Percentiles rank a stretch among this genome's conserved stretches.
Conservation (phyloP, 2,888 invertebrate species). For the Cordilura impudica region DNA sequence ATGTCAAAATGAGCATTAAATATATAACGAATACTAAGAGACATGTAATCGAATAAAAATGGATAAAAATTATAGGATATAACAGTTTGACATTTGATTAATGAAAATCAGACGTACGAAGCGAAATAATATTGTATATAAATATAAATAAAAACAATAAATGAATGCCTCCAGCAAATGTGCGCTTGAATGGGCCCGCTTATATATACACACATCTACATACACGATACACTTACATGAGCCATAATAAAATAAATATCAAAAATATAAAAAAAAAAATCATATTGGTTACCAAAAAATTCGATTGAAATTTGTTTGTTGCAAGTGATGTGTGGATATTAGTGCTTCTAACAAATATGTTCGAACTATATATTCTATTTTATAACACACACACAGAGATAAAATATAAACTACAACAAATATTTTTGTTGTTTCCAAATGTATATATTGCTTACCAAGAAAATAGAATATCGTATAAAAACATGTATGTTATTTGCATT, state of each 20-base stretch:
- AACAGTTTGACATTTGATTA: constrained; percentile 60
- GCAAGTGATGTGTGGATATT: background rate
- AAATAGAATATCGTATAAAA: constrained; percentile 26
- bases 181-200: background rate
- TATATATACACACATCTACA: too few species aligned
- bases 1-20: constrained; percentile 45
- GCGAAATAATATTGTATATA: constrained; percentile 33
- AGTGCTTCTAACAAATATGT: background rate
- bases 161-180: background rate
- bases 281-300: background rate
- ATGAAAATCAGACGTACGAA: constrained; percentile 48
- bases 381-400: background rate
- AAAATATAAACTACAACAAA: background rate
- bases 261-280: too few species aligned
- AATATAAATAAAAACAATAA: background rate
- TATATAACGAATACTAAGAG: background rate
- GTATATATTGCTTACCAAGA: constrained; percentile 22
- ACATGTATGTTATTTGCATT: background rate
- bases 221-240: too few species aligned
- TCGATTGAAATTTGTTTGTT: background rate
- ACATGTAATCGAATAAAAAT: constrained; percentile 28
- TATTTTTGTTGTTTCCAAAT: background rate
- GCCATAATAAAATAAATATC: too few species aligned
- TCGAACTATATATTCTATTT: too few species aligned
- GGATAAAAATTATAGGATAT: constrained; percentile 34